Percentiles rank a stretch among this genome's conserved stretches.
Conservation (phyloP, 2,797 vertebrate species). For the Nyctalus aviator region DNA sequence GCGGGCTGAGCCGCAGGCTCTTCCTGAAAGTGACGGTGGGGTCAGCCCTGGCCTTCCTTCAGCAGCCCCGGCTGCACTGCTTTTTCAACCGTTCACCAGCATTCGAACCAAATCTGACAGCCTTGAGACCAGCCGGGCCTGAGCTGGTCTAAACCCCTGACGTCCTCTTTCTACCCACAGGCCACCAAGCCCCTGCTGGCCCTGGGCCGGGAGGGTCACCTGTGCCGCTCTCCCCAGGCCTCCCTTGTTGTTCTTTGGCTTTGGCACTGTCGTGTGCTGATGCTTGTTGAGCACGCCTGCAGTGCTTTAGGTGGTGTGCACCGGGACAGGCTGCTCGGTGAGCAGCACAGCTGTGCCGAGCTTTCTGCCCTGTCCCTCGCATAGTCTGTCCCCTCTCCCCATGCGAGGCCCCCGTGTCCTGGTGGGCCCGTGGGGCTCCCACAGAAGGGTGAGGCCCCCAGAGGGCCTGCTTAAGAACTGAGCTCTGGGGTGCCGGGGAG, state of each 20-base stretch:
- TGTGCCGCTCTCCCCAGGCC: not conserved
- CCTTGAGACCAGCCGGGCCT: not conserved
- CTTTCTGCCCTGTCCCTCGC: not conserved
- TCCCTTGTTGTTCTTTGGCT: not conserved
- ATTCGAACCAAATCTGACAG: conserved; percentile 43
- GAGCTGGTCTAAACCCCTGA: not conserved
- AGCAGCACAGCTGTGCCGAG: not conserved
- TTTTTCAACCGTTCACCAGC: conserved; percentile 34
- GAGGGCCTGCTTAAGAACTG: not conserved
- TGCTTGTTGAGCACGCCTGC: not conserved
- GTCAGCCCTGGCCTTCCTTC: not conserved
- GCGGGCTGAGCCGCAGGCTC: rapidly evolving
- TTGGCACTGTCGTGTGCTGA: not conserved
- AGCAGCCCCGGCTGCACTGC: not conserved
- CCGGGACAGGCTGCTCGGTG: not conserved
- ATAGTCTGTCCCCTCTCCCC: not conserved
- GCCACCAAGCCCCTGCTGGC: not conserved
- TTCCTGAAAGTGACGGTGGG: not conserved
- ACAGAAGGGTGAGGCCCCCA: not conserved
- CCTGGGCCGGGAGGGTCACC: not conserved
- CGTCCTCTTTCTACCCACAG: conserved; percentile 15
- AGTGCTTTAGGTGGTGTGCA: not conserved
- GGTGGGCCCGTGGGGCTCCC: not conserved
- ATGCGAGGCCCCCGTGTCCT: not conserved
- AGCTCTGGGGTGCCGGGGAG: not conserved